Evolutionary conservation across 2,888 invertebrate genomes (phyloP).

Genomic region (Bombylius discolor): DNA sequence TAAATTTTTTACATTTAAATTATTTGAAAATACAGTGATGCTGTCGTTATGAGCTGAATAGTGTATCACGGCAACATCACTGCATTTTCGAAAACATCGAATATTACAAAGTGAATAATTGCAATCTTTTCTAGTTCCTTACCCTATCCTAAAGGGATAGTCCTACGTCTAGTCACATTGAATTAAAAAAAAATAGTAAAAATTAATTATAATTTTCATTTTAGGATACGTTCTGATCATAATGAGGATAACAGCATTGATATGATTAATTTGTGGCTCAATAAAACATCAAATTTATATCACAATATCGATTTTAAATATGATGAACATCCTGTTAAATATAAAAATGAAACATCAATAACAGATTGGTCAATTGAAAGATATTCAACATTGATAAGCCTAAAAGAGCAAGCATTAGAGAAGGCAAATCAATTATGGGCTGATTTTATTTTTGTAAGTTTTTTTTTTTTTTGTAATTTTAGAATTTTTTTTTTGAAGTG

Average conservation of each 20-base stretch:
- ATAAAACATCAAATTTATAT: slow-evolving; percentile 48
- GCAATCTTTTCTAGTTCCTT: background rate
- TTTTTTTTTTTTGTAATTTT: background rate
- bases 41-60: too few relatives aligned
- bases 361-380: slow-evolving; percentile 65
- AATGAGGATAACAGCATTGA: slow-evolving; percentile 66
- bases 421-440: slow-evolving; percentile 70
- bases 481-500: too few relatives aligned
- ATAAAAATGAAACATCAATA: slow-evolving; percentile 47
- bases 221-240: slow-evolving; percentile 76
- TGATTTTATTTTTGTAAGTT: slow-evolving; percentile 73
- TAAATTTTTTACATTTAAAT: too few relatives aligned
- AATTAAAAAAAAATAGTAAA: background rate
- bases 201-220: slow-evolving; percentile 15
- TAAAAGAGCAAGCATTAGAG: slow-evolving; percentile 63
- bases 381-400: slow-evolving; percentile 62
- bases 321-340: slow-evolving; percentile 27
- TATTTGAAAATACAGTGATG: too few relatives aligned
- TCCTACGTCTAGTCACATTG: too few relatives aligned
- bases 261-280: slow-evolving; percentile 61
- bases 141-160: too few relatives aligned
- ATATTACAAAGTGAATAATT: too few relatives aligned
- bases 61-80: too few relatives aligned
- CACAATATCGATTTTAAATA: slow-evolving; percentile 46
- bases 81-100: too few relatives aligned